Base-by-base conservation (phyloP, 2,888 invertebrate genomes). In the Ormyrus rosae region DNA sequence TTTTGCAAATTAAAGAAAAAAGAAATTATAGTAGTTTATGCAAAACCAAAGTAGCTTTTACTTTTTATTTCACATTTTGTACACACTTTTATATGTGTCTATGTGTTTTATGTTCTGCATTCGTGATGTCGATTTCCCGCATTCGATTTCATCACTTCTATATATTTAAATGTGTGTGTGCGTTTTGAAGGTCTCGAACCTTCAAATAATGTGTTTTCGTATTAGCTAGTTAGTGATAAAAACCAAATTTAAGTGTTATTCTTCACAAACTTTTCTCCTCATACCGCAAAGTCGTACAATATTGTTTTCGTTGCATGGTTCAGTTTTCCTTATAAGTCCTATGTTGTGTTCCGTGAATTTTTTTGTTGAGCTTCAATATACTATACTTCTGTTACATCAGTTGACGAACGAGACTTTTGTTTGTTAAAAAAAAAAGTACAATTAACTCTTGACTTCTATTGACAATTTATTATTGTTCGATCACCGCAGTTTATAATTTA, bases 331-430 rank as follows among this genome's bases (percentile, higher is more conserved):
- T 90, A 88, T 88, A 83, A 85, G 88, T 91, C 91, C 91, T 91
- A 89, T 88, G 88, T 90, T 91, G 92, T 93, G 92, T 94, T 93
- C 93, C 93, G 93, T 94, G 93, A 93, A 93, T 93, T 93, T 92
- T 93, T 91, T 91, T 92, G 93, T 94, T 93, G 85, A 88, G 90
- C 90, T 89, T 90, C 82, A 80, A 81, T 78, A 85, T 81, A 79
- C 87, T 83, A 87, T 86, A 87, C 86, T 76, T 88, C 88, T 88
- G 64, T 78, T 80, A 76, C 78, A 71, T 50, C 61, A 34, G 58
- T 78, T 76, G 81, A 82, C 76, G 72, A 63, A 77, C 72, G 50
- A 73, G 73, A 78, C 81, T 71, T 77, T 77, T 74, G 51, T 77
- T 78, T 70, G 70, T 55, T 74, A 53, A 65, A 69, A 67, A 67